Conservation (phyloP, 1,140 invertebrate species). For the Apis laboriosa region DNA sequence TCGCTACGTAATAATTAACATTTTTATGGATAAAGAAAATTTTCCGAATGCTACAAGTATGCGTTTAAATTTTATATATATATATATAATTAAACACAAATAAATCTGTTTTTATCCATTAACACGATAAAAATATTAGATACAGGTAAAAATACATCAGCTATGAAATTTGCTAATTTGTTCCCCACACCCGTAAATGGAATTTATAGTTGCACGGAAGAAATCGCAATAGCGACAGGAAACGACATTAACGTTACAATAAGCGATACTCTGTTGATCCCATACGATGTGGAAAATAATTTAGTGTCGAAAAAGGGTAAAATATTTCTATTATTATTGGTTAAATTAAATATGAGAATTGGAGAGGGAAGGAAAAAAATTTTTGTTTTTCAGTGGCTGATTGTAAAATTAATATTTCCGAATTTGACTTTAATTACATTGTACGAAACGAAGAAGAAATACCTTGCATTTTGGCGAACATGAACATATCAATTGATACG, state of each 20-base stretch:
- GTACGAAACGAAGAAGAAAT: accelerated
- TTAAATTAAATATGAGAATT: background rate
- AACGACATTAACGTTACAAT: background rate
- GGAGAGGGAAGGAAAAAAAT: background rate
- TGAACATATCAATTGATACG: background rate
- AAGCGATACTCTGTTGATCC: background rate
- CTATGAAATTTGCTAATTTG: conserved; percentile 14
- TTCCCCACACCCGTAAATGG: conserved; percentile 38
- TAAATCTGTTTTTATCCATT: background rate
- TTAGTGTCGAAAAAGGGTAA: background rate
- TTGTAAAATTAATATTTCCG: background rate
- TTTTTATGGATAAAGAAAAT: conserved; percentile 26
- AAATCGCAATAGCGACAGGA: background rate
- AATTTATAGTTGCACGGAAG: conserved; percentile 45
- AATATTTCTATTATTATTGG: too few species aligned
- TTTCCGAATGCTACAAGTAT: conserved; percentile 45
- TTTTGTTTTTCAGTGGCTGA: background rate
- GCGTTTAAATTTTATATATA: background rate
- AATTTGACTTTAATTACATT: background rate
- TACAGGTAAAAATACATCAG: background rate
- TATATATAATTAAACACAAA: background rate
- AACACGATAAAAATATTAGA: background rate
- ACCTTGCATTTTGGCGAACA: background rate
- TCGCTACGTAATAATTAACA: background rate
- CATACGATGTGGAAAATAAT: background rate